phyloP scores from a whole-genome alignment of 1,140 invertebrate species.

The Arctopsyche grandis region DNA sequence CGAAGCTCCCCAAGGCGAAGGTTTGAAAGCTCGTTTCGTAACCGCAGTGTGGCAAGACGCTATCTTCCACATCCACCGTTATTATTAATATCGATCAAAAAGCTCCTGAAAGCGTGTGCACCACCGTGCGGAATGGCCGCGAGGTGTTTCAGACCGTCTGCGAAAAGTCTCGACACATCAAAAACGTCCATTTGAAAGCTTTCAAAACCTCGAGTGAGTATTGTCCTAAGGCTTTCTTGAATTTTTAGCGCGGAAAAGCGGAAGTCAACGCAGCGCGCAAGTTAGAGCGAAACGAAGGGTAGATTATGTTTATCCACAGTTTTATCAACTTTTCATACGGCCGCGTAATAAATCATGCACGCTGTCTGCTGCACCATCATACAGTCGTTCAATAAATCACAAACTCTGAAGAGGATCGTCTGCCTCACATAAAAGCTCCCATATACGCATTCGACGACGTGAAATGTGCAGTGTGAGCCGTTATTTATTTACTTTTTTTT shows the following conservation, averaged over 20 bases:
- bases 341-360: constrained; percentile 35
- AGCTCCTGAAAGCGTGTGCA: no score
- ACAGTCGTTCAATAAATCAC: constrained; percentile 42
- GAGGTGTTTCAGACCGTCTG: no score
- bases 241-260: no score
- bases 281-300: not conserved
- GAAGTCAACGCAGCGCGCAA: no score
- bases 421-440: constrained; percentile 11
- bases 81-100: no score
- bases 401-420: constrained; percentile 35
- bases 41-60: not conserved
- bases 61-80: no score
- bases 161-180: no score
- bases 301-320: constrained; percentile 44
- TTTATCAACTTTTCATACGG: constrained; percentile 42
- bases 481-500: not conserved
- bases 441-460: not conserved
- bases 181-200: no score
- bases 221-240: no score
- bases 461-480: not conserved
- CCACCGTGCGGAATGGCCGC: no score
- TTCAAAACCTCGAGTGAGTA: no score
- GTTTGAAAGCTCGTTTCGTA: constrained; percentile 10
- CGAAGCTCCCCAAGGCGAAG: not conserved
- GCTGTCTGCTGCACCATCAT: constrained; percentile 35